Percentiles rank a stretch among this genome's conserved stretches.
Evolutionary conservation across 2,888 invertebrate genomes (phyloP).

Genomic region (Athrips mouffetella): DNA sequence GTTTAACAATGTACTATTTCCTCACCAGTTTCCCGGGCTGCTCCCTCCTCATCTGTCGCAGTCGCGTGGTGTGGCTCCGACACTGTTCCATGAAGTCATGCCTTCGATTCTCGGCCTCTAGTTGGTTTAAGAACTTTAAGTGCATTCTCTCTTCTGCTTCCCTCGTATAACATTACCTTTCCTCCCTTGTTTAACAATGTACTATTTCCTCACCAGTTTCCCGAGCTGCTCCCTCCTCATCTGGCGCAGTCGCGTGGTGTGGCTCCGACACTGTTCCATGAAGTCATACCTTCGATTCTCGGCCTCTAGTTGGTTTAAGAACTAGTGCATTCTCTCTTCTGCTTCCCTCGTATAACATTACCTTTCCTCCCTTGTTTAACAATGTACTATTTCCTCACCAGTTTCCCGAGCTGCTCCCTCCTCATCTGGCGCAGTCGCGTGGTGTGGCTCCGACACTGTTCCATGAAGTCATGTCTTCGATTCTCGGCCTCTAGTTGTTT

Average conservation of each 20-base stretch:
- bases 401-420: slow-evolving; percentile 84
- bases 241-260: slow-evolving; percentile 84
- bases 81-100: slow-evolving; percentile 93
- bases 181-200: no score
- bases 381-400: slow-evolving; percentile 53
- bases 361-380: no score
- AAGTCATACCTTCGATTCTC: slow-evolving; percentile 96
- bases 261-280: slow-evolving; percentile 88
- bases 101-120: slow-evolving; percentile 96
- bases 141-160: no score
- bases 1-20: no score
- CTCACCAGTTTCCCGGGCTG: slow-evolving; percentile 73
- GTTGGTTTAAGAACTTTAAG: slow-evolving; percentile 97
- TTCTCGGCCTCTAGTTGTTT: slow-evolving; percentile 97
- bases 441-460: slow-evolving; percentile 86
- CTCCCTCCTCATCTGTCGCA: slow-evolving; percentile 91
- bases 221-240: slow-evolving; percentile 90
- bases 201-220: no score
- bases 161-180: no score
- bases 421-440: slow-evolving; percentile 87
- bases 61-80: slow-evolving; percentile 84
- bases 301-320: slow-evolving; percentile 96
- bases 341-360: no score
- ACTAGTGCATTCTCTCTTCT: no score
- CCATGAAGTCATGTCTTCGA: slow-evolving; percentile 93